Conservation (phyloP, 1,140 invertebrate genomes). For the Drosophila gunungcola region DNA sequence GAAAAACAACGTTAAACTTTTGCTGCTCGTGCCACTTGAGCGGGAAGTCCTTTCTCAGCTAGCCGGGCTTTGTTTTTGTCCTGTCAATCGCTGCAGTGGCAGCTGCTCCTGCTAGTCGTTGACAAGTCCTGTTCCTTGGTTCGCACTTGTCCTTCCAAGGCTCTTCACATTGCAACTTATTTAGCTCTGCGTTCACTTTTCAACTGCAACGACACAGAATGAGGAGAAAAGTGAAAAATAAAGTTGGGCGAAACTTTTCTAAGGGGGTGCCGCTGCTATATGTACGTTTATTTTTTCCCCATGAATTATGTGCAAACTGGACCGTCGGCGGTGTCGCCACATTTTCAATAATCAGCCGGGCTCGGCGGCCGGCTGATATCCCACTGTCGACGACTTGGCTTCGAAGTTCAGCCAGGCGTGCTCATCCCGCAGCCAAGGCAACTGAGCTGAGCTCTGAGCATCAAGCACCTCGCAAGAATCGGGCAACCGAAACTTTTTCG, state of each 20-base stretch:
- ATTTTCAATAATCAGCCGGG: slow-evolving; percentile 79
- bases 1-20: slow-evolving; percentile 39
- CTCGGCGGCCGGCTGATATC: slow-evolving; percentile 20
- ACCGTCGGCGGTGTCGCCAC: slow-evolving; percentile 70
- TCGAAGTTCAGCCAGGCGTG: slow-evolving; percentile 71
- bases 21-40: slow-evolving; percentile 59
- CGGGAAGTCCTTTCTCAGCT: slow-evolving; percentile 20
- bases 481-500: slow-evolving; percentile 51
- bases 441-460: slow-evolving; percentile 16
- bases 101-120: slow-evolving; percentile 41
- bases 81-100: slow-evolving; percentile 73
- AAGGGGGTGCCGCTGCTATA: slow-evolving; percentile 3
- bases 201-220: slow-evolving; percentile 55
- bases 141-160: slow-evolving; percentile 66
- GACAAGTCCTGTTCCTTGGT: slow-evolving; percentile 51
- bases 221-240: slow-evolving; percentile 58
- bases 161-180: slow-evolving; percentile 82
- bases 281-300: slow-evolving; percentile 9
- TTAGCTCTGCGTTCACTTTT: slow-evolving; percentile 66
- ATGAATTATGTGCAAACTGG: slow-evolving; percentile 77
- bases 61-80: slow-evolving; percentile 65
- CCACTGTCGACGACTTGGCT: slow-evolving; percentile 58
- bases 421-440: slow-evolving; percentile 29
- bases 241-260: slow-evolving; percentile 36
- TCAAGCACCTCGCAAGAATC: slow-evolving; percentile 41